These are phyloP conservation scores for Pecten maximus DNA, from an alignment of 2,888 invertebrate genomes.

Conservation along the genomic window DNA sequence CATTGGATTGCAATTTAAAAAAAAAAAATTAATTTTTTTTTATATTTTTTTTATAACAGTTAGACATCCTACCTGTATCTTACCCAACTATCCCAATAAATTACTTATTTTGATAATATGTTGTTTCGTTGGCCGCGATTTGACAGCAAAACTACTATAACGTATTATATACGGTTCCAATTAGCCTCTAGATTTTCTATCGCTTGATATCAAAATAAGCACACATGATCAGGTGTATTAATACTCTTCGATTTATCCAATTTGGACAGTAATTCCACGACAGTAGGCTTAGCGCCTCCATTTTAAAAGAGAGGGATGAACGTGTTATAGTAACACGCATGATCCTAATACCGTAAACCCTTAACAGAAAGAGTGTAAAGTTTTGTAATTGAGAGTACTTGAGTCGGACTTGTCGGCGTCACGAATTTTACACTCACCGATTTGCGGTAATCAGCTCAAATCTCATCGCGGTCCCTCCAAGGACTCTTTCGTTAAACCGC, in stretches of 20 bases:
- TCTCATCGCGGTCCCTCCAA: slow-evolving; percentile 18
- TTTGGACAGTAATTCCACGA: not conserved
- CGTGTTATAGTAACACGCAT: not conserved
- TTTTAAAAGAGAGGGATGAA: not conserved
- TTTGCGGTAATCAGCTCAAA: slow-evolving; percentile 1
- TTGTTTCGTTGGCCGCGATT: too few relatives aligned
- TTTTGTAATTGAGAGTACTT: not conserved
- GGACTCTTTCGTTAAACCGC: slow-evolving; percentile 35
- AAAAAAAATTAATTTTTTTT: too few relatives aligned
- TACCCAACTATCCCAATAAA: too few relatives aligned
- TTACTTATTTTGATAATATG: too few relatives aligned
- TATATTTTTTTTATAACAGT: too few relatives aligned
- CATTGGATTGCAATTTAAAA: too few relatives aligned
- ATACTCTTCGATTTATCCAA: not conserved
- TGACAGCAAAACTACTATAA: too few relatives aligned
- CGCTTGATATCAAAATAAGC: not conserved
- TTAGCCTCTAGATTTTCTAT: too few relatives aligned
- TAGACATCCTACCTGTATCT: too few relatives aligned
- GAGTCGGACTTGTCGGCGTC: slow-evolving; percentile 29
- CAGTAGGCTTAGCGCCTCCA: not conserved
- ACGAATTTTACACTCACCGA: slow-evolving; percentile 28
- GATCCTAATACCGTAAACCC: slow-evolving; percentile 11
- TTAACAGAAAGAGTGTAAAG: not conserved
- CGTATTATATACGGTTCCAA: too few relatives aligned
- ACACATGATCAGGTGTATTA: not conserved